phyloP scores from a whole-genome alignment of 64 coral and sea anemone species.

The Montipora foliosa region DNA sequence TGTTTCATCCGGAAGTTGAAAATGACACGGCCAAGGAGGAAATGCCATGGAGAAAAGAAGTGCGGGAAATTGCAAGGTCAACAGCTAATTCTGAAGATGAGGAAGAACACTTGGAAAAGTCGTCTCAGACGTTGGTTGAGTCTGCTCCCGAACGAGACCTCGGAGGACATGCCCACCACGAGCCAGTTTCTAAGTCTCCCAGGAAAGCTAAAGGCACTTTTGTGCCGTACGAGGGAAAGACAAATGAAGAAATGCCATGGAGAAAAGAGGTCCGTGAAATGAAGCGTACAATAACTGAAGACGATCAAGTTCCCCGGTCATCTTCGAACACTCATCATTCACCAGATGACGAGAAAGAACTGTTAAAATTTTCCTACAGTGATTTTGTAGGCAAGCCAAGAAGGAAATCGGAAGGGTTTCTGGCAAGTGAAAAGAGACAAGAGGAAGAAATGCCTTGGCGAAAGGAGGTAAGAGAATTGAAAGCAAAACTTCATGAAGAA shows the following conservation, averaged over 20 bases:
- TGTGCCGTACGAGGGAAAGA: background rate
- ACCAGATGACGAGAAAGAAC: background rate
- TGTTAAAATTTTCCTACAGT: slow-evolving; percentile 23
- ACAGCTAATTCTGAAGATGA: slow-evolving; percentile 9
- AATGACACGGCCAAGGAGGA: slow-evolving; percentile 14
- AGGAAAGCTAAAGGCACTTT: background rate
- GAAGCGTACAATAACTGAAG: slow-evolving; percentile 2
- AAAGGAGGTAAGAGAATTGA: slow-evolving; percentile 35
- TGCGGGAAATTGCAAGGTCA: slow-evolving; percentile 29
- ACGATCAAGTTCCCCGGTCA: background rate
- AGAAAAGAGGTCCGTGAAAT: slow-evolving; percentile 52
- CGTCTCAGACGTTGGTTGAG: background rate
- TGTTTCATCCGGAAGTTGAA: slow-evolving; percentile 31
- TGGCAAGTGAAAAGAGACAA: slow-evolving; percentile 23
- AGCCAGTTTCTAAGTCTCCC: background rate
- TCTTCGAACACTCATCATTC: background rate
- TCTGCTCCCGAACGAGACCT: slow-evolving; percentile 6
- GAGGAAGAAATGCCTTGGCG: slow-evolving; percentile 52
- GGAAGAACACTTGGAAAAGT: slow-evolving; percentile 2
- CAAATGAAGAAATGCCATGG: slow-evolving; percentile 40
- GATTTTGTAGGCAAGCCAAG: slow-evolving; percentile 54
- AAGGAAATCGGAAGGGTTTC: slow-evolving; percentile 45
- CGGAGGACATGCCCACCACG: background rate
- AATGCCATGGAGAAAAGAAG: slow-evolving; percentile 52
- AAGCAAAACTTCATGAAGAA: background rate